Conservation (phyloP, 2,888 invertebrate genomes). For the Sialis fuliginosa region DNA sequence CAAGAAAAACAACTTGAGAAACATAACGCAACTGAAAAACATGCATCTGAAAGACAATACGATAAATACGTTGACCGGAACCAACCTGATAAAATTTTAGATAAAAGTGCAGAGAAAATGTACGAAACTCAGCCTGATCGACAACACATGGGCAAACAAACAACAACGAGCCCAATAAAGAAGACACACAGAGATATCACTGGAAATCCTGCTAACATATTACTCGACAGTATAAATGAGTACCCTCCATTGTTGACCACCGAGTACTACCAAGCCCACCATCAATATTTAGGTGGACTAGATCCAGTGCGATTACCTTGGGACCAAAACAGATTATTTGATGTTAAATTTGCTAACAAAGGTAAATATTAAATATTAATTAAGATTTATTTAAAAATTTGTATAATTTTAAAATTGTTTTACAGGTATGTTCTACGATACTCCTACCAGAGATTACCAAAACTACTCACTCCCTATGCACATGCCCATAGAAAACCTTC, state of each 20-base stretch:
- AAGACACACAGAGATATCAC: constrained; percentile 1
- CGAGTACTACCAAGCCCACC: constrained; percentile 43
- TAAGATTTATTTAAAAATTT: constrained; percentile 15
- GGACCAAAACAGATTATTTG: constrained; percentile 32
- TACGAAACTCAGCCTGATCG: background rate
- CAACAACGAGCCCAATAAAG: constrained; percentile 1
- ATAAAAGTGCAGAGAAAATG: too few species aligned
- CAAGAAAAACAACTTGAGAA: too few species aligned
- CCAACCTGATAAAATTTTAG: too few species aligned
- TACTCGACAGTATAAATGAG: constrained; percentile 23
- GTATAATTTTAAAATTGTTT: constrained; percentile 30
- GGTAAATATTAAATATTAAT: constrained; percentile 9
- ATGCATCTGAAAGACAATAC: too few species aligned
- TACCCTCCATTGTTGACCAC: constrained; percentile 46
- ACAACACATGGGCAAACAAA: background rate
- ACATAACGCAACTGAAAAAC: too few species aligned
- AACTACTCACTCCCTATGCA: constrained; percentile 21
- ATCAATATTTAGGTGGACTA: constrained; percentile 45
- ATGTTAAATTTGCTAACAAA: constrained; percentile 32
- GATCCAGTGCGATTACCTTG: constrained; percentile 33
- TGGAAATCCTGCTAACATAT: background rate
- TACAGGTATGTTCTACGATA: constrained; percentile 37
- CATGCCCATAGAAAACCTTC: constrained; percentile 22
- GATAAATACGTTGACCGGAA: too few species aligned
- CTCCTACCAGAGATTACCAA: constrained; percentile 22